Evolutionary conservation across 2,888 invertebrate genomes (phyloP).

Genomic region (Platycheirus rosarum): DNA sequence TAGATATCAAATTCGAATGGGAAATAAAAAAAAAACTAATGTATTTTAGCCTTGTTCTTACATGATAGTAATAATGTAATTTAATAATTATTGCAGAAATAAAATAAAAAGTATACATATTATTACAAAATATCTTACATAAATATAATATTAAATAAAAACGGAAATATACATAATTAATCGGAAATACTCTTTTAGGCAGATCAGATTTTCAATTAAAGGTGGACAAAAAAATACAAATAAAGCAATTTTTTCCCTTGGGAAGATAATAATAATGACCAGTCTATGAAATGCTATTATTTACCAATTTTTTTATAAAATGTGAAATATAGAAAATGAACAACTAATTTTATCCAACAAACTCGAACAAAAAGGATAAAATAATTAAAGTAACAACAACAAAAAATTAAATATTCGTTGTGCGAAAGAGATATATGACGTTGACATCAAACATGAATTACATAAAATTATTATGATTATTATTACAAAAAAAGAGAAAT

Average conservation of each 20-base stretch:
- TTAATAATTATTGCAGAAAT: slow-evolving; percentile 53
- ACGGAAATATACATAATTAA: slow-evolving; percentile 53
- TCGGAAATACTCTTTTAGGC: slow-evolving; percentile 61
- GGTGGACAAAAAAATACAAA: slow-evolving; percentile 44
- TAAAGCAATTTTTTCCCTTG: slow-evolving; percentile 62
- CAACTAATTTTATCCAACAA: slow-evolving; percentile 32
- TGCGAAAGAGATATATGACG: slow-evolving; percentile 74
- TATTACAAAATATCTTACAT: slow-evolving; percentile 72
- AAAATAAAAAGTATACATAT: slow-evolving; percentile 38
- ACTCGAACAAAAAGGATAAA: slow-evolving; percentile 29
- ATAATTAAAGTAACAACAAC: slow-evolving; percentile 55
- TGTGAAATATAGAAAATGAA: slow-evolving; percentile 66
- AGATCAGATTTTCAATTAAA: slow-evolving; percentile 68
- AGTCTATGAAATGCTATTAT: slow-evolving; percentile 68
- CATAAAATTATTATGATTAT: slow-evolving; percentile 73
- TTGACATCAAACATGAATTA: slow-evolving; percentile 74
- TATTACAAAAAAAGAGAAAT: slow-evolving; percentile 74
- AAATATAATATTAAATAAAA: slow-evolving; percentile 67
- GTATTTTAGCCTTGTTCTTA: slow-evolving; percentile 68
- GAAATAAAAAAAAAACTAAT: slow-evolving; percentile 37
- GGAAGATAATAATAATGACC: slow-evolving; percentile 60
- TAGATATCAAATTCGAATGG: slow-evolving; percentile 16
- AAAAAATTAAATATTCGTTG: slow-evolving; percentile 60
- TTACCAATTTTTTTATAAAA: slow-evolving; percentile 71
- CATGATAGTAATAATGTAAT: slow-evolving; percentile 54